Evolutionary conservation across 2,888 invertebrate genomes (phyloP).

Genomic region (Athalia cordata): DNA sequence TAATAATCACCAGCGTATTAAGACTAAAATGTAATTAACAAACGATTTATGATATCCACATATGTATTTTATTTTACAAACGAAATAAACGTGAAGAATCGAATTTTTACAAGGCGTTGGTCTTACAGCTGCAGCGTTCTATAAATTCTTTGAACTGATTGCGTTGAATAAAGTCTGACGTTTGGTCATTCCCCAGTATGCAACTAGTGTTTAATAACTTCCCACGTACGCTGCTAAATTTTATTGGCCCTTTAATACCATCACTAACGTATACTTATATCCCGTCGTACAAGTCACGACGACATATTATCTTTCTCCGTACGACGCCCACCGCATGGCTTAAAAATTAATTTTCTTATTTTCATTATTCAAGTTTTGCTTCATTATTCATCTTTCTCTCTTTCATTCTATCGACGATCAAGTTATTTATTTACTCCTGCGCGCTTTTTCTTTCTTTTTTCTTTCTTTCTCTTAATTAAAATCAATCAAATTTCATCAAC

Average conservation of each 20-base stretch:
- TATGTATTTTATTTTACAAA: neutral
- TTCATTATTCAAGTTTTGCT: neutral
- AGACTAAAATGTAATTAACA: too few species aligned
- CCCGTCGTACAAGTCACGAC: neutral
- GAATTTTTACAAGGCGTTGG: neutral
- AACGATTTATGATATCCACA: too few species aligned
- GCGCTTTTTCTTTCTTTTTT: too few species aligned
- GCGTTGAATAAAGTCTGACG: neutral
- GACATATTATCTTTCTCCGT: neutral
- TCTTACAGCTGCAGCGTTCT: neutral
- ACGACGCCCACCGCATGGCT: neutral
- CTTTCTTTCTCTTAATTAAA: too few species aligned
- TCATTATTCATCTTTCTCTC: neutral
- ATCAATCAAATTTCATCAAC: conserved; percentile 31
- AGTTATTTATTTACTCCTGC: too few species aligned
- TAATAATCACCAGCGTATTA: neutral
- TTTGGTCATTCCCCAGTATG: conserved; percentile 12
- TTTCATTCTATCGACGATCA: neutral
- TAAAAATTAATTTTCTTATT: neutral
- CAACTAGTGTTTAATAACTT: conserved; percentile 25
- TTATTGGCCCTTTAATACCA: conserved; percentile 33
- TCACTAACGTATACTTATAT: neutral
- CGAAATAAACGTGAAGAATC: too few species aligned
- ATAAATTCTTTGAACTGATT: conserved; percentile 17
- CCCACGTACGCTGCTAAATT: conserved; percentile 42